Base-by-base conservation (phyloP, 2,113 vertebrate species). In the Benitochromis conjunctus region DNA sequence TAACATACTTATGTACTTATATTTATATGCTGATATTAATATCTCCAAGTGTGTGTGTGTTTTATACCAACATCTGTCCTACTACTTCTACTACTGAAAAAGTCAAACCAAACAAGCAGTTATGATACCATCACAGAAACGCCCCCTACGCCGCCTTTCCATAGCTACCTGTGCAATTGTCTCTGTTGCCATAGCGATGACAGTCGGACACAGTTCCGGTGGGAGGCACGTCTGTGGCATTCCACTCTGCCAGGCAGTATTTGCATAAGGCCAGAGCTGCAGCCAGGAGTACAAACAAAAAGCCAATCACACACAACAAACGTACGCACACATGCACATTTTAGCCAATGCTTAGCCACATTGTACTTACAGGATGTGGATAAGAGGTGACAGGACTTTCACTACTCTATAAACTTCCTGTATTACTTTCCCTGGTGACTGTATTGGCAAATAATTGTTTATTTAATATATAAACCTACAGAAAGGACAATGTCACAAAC, bases 91-190 rank as follows among this genome's bases (percentile, higher is more conserved):
- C 26, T 48, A 51, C 54, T 19, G 21, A 55, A 83, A 76, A 77
- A 57, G 21, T 60, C 55, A 82, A 84, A 83, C 79, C 51, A 60
- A 10, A 29, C 60, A 64, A n/a, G 21, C 9, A 5, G 88, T 88
- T 76, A 64, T 53, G 62, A 36, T 69, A 56, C 19, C 0, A 0
- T 3, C 2, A 19, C 46, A 34, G 64, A 36, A 24, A 55, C 13
- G 9, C 3, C 29, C 60, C 18, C 3, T 43, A 19, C 4, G 7
- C 41, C 74, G 24, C 21, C 69, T 36, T 12, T 53, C 60, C 89
- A 57, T 81, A 86, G 86, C 84, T 94, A 95, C 95, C 95, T 94
- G 95, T 94, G 90, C 94, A 95, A 43, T 95, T 94, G 87, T 91
- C 83, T 82, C 36, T 4, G 87, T 91, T 71, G 85, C 90, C 82